Evolutionary conservation across 2,113 vertebrate genomes (phyloP), one percentile per base, ranked within the genome.

Genomic region (Nipponia nippon): DNA sequence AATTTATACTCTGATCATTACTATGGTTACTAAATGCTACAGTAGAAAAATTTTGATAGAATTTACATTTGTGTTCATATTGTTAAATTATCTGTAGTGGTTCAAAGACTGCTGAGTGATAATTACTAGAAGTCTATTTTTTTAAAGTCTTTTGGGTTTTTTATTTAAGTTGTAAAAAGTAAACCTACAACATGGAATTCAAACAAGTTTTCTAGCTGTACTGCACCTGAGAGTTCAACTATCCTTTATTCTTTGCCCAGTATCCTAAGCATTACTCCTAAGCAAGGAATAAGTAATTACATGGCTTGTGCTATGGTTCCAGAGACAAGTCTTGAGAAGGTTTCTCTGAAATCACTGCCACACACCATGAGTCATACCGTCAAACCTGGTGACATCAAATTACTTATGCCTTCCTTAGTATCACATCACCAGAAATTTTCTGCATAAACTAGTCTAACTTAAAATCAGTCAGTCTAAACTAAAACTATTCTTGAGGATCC

Each of bases 1-100:
- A 93, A 90, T 53, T 93, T 70, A 86, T 25, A 65, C 25, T 40
- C 56, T 80, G 75, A 86, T 90, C 71, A 95, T 95, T 96, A n/a
- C 66, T 83, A 92, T 70, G 71, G 75, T 86, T 95, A 93, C 94
- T 89, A 85, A 93, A 85, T 80, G 63, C 26, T 56, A 76, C 34
- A 88, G 73, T 19, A 63, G 58, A 88, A 93, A 83, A n/a, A 55
- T 70, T 92, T 93, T 47, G 56, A 90, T 17, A 90, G 38, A 86
- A 73, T 58, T 90, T 93, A 81, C 27, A 49, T 88, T n/a, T 69
- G 16, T 38, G 50, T 70, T 77, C 5, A 0, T 61, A 58, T 38
- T 70, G 30, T 42, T 86, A 83, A 86, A 93, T 73, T 81, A 66
- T 46, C 42, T 38, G 53, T 29, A 61, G 55, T 11, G 18, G 14